These are phyloP conservation scores for Bombus vancouverensis DNA, from an alignment of 1,140 invertebrate genomes.

Conservation along the genomic window DNA sequence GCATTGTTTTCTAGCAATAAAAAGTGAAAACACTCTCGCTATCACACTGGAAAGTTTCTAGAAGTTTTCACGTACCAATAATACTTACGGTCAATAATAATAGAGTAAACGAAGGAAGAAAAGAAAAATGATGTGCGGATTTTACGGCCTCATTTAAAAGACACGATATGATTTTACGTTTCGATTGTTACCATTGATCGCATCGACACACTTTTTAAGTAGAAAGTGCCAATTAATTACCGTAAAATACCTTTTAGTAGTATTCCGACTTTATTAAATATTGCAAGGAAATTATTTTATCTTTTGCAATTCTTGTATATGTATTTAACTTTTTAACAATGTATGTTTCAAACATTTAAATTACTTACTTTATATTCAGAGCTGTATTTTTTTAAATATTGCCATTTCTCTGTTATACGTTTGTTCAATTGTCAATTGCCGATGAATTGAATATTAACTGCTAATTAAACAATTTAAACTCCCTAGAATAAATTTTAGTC, in stretches of 20 bases:
- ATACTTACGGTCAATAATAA: background rate
- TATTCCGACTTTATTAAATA: background rate
- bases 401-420: background rate
- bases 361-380: background rate
- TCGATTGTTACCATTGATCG: background rate
- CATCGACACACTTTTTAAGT: background rate
- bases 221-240: background rate
- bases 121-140: background rate
- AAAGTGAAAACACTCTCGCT: constrained; percentile 75
- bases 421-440: too few species aligned
- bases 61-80: constrained; percentile 38
- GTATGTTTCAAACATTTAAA: background rate
- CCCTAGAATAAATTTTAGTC: too few species aligned
- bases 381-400: background rate
- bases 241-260: background rate
- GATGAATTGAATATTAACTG: too few species aligned
- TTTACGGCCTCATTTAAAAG: constrained; percentile 21
- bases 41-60: constrained; percentile 68
- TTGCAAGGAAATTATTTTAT: background rate
- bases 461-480: too few species aligned
- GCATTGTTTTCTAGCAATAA: constrained; percentile 68
- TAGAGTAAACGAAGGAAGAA: background rate
- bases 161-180: background rate
- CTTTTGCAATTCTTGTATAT: too few species aligned
- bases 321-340: background rate